Base-by-base conservation (phyloP, 2,888 invertebrate species). In the Eristalis tenax region DNA sequence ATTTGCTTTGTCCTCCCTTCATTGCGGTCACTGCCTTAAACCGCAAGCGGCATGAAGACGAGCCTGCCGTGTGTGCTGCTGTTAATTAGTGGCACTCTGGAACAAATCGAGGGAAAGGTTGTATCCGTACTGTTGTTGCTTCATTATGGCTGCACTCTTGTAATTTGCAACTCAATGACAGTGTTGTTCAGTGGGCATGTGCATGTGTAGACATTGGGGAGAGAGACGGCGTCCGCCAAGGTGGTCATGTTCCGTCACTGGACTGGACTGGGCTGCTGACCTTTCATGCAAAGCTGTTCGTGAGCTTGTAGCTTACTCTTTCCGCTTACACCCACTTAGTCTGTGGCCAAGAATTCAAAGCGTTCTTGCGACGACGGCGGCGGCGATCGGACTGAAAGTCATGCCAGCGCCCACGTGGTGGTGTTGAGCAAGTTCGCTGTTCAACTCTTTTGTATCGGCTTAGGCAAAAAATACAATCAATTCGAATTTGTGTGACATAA, bases 1-100 rank as follows among this genome's bases (percentile, higher is more conserved):
- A 70, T 80, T 79, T 32, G 40, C 59, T 70, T 69, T n/a, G 15
- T 32, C 11, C 40, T 70, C 66, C 38, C 56, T 66, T 79, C 70
- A 71, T 77, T 86, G 85, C 82, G 82, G 85, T 82, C 85, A 81
- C 73, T 69, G 56, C 71, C 69, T 73, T 77, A 43, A 73, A 77
- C 85, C 81, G 59, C 76, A 82, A 68, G 38, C 23, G 8, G 32
- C 32, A 0, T 32, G 32, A 1, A 32, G 38, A 38, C 38, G 38
- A 38, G 26, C 26, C 38, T 13, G 38, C 38, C 38, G 8, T 23
- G 6, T 2, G 2, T 32, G 32, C 32, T 71, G 26, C 74, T 38
- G 71, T 81, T 81, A 85, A 81, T 85, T 81, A 76, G 85, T 66
- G 56, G 28, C 40, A 71, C 56, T 61, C 74, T 69, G 83, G 68